Base-by-base conservation (phyloP, 2,113 vertebrate species). In the Ochotona curzoniae region DNA sequence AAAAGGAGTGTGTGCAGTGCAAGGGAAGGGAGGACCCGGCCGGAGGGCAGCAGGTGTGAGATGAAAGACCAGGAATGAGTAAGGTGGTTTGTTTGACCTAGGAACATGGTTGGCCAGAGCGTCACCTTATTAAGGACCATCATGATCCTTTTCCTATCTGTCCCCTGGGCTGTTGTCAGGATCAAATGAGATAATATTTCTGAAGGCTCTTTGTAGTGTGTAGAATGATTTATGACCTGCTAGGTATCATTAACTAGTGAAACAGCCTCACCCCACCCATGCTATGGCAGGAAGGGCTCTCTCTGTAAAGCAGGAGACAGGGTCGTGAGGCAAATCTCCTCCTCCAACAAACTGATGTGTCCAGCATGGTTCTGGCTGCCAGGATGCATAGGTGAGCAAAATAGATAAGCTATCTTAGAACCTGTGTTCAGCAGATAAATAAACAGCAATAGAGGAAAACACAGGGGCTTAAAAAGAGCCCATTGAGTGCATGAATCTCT, bases 141-240 rank as follows among this genome's bases (percentile, higher is more conserved):
- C 49, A 64, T 74, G 67, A 79, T 38, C 35, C 18, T 54, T 81
- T 90, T 82, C 23, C 47, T 78, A 23, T 83, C 32, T 93, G 30
- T 60, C 44, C 7, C 28, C 44, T 44, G 63, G 28, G 26, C 60
- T 94, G 11, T 66, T 84, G 66, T 87, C 66, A 66, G 7, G 60
- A 66, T 71, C 66, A 70, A 76, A 69, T 44, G 66, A 87, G 71
- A 32, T 79, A 67, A 87, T 25, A 80, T 66, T 91, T 83, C 82
- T 81, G 38, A 90, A 95, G 78, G 11, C 23, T 57, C 32, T 76
- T 71, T 61, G 26, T 82, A 73, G 66, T 57, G 35, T 26, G 54
- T 81, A 38, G 86, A 86, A 15, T 26, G 74, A 6, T 35, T 83
- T 75, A 70, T 32, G 83, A 66, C 8, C 51, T 78, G 51, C 51